Evolutionary conservation across 2,888 invertebrate species (phyloP).

Genomic region (Eremobia ochroleuca): DNA sequence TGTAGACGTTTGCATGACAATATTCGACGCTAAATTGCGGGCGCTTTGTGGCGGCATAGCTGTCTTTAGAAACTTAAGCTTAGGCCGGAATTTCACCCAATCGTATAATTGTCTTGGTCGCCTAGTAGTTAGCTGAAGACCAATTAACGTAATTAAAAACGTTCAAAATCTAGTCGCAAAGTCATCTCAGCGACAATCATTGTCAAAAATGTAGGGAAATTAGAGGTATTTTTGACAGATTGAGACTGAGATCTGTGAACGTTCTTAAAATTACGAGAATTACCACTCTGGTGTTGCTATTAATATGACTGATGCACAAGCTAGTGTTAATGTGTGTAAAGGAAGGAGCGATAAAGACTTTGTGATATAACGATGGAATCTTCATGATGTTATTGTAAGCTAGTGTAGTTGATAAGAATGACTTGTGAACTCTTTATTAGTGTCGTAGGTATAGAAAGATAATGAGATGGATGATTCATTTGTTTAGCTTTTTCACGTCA

Average conservation of each 20-base stretch:
- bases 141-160: background rate
- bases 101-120: background rate
- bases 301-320: constrained; percentile 38
- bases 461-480: background rate
- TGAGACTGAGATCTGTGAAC: background rate
- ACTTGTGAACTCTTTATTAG: background rate
- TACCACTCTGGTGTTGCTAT: background rate
- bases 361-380: background rate
- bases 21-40: no score
- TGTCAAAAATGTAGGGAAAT: background rate
- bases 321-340: background rate
- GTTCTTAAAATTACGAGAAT: background rate
- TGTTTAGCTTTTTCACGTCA: background rate
- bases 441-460: background rate
- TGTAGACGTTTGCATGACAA: background rate
- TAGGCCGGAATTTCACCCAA: background rate
- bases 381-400: background rate
- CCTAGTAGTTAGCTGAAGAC: background rate
- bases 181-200: background rate
- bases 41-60: background rate
- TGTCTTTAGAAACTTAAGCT: background rate
- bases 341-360: background rate
- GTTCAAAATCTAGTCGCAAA: background rate
- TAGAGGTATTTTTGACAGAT: background rate
- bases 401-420: background rate